Percentiles rank a stretch among this genome's conserved stretches.
Conservation (phyloP, 2,797 vertebrate genomes). For the Mycteria americana region DNA sequence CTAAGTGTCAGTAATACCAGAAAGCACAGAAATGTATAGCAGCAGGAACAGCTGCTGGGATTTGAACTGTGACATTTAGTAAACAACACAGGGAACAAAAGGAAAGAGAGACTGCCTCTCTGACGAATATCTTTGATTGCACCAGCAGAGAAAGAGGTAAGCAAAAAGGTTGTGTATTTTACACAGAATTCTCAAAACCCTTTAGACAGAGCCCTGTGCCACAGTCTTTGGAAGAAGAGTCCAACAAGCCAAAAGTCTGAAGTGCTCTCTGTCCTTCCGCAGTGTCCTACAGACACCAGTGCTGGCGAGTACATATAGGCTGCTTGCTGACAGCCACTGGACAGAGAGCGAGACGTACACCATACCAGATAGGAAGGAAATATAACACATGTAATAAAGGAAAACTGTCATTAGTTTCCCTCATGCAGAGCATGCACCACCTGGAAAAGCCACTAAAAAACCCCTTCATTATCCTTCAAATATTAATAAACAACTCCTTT, state of each 20-base stretch:
- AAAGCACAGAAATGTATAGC: not conserved
- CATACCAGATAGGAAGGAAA: not conserved
- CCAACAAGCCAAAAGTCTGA: not conserved
- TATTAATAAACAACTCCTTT: not conserved
- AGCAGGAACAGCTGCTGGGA: not conserved
- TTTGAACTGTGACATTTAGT: not conserved
- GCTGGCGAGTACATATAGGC: not conserved
- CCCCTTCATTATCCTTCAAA: not conserved
- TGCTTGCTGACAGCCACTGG: not conserved
- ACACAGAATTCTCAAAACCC: not conserved
- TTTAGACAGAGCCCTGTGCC: not conserved
- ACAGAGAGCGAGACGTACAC: not conserved
- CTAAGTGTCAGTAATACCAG: not conserved
- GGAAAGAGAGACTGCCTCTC: not conserved
- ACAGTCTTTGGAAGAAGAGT: not conserved
- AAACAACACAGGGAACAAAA: not conserved
- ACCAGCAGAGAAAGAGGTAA: not conserved
- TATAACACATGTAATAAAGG: not conserved
- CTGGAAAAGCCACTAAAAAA: not conserved
- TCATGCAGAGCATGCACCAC: not conserved
- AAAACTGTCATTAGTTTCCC: not conserved
- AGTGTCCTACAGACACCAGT: not conserved
- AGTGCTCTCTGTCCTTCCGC: not conserved
- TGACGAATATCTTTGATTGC: not conserved
- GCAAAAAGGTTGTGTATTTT: accelerated